Evolutionary conservation across 2,113 vertebrate species (phyloP).

Genomic region (Turdus rufiventris): DNA sequence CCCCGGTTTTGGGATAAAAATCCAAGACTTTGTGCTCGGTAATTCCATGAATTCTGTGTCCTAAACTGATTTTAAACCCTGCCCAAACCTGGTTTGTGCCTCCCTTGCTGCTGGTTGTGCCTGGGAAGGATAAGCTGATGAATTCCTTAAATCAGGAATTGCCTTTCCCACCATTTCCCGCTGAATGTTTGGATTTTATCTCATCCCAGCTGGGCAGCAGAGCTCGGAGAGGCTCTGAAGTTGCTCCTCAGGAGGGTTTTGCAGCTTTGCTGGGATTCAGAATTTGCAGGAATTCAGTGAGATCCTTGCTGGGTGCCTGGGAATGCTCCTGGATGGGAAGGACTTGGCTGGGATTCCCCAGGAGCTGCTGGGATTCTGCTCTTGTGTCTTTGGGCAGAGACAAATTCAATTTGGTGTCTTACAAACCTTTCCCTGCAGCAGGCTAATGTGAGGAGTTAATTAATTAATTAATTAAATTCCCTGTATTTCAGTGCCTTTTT

Average conservation of each 20-base stretch:
- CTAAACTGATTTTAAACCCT: not conserved
- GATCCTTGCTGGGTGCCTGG: not conserved
- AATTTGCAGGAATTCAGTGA: not conserved
- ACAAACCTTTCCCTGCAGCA: not conserved
- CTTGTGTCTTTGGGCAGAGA: not conserved
- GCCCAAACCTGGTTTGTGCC: not conserved
- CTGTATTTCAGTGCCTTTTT: accelerated
- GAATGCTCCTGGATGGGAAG: not conserved
- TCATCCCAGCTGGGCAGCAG: accelerated
- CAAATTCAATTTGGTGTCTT: not conserved
- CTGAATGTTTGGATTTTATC: not conserved
- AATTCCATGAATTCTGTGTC: not conserved
- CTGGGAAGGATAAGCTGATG: not conserved
- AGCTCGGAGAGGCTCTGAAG: not conserved
- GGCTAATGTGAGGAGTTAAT: not conserved
- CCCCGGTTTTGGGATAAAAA: not conserved
- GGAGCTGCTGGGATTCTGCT: not conserved
- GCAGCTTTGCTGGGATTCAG: not conserved
- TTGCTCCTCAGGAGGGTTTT: not conserved
- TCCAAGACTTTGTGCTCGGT: accelerated
- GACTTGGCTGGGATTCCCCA: not conserved
- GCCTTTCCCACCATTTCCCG: not conserved
- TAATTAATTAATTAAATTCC: not conserved
- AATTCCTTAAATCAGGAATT: not conserved
- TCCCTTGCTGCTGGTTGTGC: not conserved